These are phyloP conservation scores for Platyscapa corneri DNA, from an alignment of 1,140 invertebrate genomes.

Conservation along the genomic window DNA sequence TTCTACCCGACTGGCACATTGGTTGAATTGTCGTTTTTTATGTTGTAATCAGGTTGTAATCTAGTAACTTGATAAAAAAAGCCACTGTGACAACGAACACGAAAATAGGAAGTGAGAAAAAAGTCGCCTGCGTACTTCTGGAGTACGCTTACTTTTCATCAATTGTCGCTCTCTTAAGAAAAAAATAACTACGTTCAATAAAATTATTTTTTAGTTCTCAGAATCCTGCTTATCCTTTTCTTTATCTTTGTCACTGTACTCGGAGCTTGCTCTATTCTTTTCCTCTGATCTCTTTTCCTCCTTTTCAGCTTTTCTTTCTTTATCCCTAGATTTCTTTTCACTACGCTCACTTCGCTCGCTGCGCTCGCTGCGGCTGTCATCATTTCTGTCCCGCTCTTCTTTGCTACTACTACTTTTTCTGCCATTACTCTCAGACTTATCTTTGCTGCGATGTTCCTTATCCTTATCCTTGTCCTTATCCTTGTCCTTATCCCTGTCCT, in stretches of 20 bases:
- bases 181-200: background rate
- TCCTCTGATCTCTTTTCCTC: conserved; percentile 65
- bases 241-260: conserved; percentile 67
- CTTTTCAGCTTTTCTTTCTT: conserved; percentile 65
- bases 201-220: conserved; percentile 39
- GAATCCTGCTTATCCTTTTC: conserved; percentile 51
- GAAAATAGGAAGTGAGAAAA: background rate
- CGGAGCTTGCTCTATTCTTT: conserved; percentile 63
- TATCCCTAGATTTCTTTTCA: conserved; percentile 64
- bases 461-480: conserved; percentile 71
- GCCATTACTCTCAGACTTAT: conserved; percentile 72
- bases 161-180: background rate
- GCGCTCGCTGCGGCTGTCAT: conserved; percentile 65
- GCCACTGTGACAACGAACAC: background rate
- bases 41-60: background rate
- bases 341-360: conserved; percentile 65
- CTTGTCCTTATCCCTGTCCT: conserved; percentile 63
- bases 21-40: background rate
- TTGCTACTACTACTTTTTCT: conserved; percentile 67
- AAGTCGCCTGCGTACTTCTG: background rate
- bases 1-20: background rate
- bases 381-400: conserved; percentile 69
- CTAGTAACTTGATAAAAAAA: background rate
- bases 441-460: conserved; percentile 66
- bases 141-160: background rate